Base-by-base conservation (phyloP, 2,888 invertebrate genomes). In the Gerris lacustris region DNA sequence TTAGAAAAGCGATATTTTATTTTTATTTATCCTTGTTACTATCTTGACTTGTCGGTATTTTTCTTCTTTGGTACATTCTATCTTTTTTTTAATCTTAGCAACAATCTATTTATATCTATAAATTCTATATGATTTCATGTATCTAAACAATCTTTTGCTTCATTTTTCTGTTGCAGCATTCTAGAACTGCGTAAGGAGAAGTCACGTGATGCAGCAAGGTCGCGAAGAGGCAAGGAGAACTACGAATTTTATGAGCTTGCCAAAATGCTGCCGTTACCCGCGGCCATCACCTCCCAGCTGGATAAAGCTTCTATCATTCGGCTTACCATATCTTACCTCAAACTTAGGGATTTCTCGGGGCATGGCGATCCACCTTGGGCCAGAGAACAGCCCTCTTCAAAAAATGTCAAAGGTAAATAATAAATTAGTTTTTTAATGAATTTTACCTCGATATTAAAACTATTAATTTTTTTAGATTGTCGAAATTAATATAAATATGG, bases 321-420 rank as follows among this genome's bases (percentile, higher is more conserved):
- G 82, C 89, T 96, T 81, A 95, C 95, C 79, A 95, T 96, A 82
- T 94, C 93, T 83, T 96, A 94, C 86, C 88, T 96, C 82, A 94
- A 94, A 83, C 85, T 96, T 80, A 85, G 94, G 76, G 94, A 96
- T 82, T 97, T 97, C 83, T 94, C 95, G 73, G 89, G 92, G 6
- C 94, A 95, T 81, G 96, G 96, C 0, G 96, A 96, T 79, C 96
- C 96, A 31, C 95, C 95, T 81, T 97, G 97, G 96, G 91, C 87
- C 78, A 83, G 93, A 66, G 86, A 86, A 18, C 88, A 90, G 68
- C 87, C 89, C 67, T 86, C 88, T 73, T 90, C 87, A 81, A 92
- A 92, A 82, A 85, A 87, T 68, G 84, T 91, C 76, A 93, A 93
- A 88, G 88, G 92, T 92, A 81, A 83, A 86, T 80, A n/a, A 47